These are phyloP conservation scores for Oedothorax gibbosus DNA, from an alignment of 1,140 invertebrate species.

Conservation along the genomic window DNA sequence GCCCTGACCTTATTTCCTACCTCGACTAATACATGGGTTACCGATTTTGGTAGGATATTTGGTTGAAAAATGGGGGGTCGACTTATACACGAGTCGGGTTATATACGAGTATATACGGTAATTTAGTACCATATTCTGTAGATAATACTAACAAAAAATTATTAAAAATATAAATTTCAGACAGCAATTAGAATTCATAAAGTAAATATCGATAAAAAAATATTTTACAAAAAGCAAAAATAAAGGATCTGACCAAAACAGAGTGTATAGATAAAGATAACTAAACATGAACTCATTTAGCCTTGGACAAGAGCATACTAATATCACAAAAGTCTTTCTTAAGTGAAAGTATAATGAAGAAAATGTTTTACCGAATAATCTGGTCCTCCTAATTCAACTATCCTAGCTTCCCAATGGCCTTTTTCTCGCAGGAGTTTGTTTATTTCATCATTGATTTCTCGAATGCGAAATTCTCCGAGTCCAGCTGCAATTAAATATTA, in stretches of 20 bases:
- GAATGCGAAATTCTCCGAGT: slow-evolving; percentile 95
- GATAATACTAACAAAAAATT: too few species aligned
- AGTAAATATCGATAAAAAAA: too few species aligned
- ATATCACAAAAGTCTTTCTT: not conserved
- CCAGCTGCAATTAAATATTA: slow-evolving; percentile 77
- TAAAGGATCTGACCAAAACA: not conserved
- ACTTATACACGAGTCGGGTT: too few species aligned
- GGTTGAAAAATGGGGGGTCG: too few species aligned
- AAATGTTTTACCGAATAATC: slow-evolving; percentile 80
- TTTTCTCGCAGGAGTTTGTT: slow-evolving; percentile 95
- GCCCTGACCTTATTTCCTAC: too few species aligned
- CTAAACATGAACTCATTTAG: not conserved
- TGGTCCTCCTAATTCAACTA: slow-evolving; percentile 93
- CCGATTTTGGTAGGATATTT: too few species aligned
- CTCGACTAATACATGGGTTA: too few species aligned
- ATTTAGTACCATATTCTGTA: too few species aligned
- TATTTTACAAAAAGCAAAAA: not conserved
- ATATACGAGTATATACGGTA: too few species aligned
- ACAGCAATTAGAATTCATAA: too few species aligned
- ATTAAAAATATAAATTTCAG: too few species aligned
- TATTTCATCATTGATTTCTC: slow-evolving; percentile 99
- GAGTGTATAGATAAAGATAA: not conserved
- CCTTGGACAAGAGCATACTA: not conserved
- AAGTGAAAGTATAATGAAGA: not conserved
- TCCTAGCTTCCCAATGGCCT: slow-evolving; percentile 97